A percentile compares a stretch with the other conserved stretches of the same genome.
These are phyloP conservation scores for Aplodontia rufa DNA, from an alignment of 2,113 vertebrate species.

Conservation along the genomic window DNA sequence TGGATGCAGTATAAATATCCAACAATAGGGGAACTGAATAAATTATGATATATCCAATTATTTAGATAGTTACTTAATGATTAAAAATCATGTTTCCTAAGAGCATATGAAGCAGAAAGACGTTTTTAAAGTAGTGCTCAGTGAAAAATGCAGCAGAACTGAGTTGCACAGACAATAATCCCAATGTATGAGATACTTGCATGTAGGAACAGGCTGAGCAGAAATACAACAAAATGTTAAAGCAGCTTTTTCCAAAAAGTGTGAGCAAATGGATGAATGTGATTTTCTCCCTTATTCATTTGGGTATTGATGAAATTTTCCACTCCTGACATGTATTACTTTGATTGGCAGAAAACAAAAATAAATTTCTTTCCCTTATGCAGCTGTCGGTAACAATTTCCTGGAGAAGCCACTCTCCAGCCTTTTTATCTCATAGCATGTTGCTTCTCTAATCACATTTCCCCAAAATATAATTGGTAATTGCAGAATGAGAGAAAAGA, in stretches of 20 bases:
- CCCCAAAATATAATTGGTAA: background rate
- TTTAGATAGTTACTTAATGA: constrained; percentile 10
- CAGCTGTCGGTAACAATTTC: background rate
- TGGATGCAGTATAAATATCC: constrained; percentile 23
- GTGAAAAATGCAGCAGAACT: background rate
- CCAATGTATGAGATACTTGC: background rate
- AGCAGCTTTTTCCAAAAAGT: background rate
- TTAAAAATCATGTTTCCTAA: constrained; percentile 35
- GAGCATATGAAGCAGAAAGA: background rate
- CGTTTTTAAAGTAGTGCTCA: background rate
- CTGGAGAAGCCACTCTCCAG: background rate
- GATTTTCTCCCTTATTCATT: background rate
- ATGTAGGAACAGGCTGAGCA: background rate
- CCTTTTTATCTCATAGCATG: background rate
- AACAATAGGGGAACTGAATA: constrained; percentile 2
- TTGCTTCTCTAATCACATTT: constrained; percentile 20
- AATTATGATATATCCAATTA: background rate
- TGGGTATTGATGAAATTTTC: background rate
- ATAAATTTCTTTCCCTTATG: background rate
- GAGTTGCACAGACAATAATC: background rate
- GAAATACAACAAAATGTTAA: background rate
- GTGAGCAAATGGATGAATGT: background rate
- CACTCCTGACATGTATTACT: background rate
- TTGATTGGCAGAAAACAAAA: background rate
- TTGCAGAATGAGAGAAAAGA: background rate